phyloP scores from a whole-genome alignment of 2,888 invertebrate genomes.

The Leucania comma region DNA sequence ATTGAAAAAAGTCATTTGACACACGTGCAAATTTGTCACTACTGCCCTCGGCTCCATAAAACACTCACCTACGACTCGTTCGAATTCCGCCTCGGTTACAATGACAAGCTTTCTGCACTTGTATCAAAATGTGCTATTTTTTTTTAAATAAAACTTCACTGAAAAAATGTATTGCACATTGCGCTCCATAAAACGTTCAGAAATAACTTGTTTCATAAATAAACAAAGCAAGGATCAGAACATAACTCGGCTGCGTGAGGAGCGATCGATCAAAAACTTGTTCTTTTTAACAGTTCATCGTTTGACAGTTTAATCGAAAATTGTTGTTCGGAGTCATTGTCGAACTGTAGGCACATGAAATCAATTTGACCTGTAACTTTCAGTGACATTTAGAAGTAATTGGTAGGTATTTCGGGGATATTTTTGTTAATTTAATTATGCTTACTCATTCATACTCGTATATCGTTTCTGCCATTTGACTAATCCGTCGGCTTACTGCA shows the following conservation, averaged over 20 bases:
- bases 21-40: too few species aligned
- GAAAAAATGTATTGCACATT: constrained; percentile 6
- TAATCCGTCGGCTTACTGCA: too few species aligned
- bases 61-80: too few species aligned
- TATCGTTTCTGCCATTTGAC: too few species aligned
- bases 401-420: too few species aligned
- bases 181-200: neutral
- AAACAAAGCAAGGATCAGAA: constrained; percentile 38
- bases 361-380: neutral
- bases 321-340: constrained; percentile 6
- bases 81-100: too few species aligned
- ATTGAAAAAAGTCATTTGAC: too few species aligned
- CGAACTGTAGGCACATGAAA: constrained; percentile 1
- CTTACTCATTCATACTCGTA: too few species aligned
- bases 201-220: constrained; percentile 54
- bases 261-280: constrained; percentile 45
- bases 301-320: constrained; percentile 38
- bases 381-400: neutral
- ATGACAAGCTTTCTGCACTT: too few species aligned
- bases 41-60: too few species aligned
- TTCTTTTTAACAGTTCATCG: constrained; percentile 25
- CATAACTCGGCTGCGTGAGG: constrained; percentile 23
- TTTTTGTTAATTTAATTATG: too few species aligned
- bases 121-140: too few species aligned
- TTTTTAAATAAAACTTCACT: neutral